Evolutionary conservation across 2,888 invertebrate species (phyloP).

Genomic region (Drosophila buzzatii): DNA sequence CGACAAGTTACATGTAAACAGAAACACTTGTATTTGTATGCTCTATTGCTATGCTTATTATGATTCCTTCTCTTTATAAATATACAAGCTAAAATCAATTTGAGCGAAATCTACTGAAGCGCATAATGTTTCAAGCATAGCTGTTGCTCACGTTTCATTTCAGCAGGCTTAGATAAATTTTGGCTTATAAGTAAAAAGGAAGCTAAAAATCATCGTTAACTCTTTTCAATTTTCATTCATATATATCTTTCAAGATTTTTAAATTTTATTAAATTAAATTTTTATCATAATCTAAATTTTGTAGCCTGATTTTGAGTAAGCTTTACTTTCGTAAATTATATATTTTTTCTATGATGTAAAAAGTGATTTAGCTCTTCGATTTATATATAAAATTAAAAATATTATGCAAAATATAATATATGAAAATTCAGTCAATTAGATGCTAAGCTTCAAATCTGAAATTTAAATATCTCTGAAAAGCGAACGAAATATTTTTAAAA

Average conservation of each 20-base stretch:
- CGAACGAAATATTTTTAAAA: no score
- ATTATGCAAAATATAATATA: no score
- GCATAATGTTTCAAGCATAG: neutral
- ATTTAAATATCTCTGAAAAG: neutral
- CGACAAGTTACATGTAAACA: slow-evolving; percentile 29
- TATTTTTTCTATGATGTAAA: no score
- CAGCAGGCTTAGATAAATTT: neutral
- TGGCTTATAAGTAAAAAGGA: neutral
- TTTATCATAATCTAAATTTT: no score
- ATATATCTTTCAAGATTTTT: neutral
- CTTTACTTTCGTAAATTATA: no score
- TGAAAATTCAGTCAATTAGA: no score
- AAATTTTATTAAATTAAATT: no score
- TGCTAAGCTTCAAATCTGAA: neutral
- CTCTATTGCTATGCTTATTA: neutral
- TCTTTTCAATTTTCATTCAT: neutral
- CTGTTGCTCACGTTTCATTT: neutral
- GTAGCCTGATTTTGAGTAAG: no score
- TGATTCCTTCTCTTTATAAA: neutral
- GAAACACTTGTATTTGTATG: neutral
- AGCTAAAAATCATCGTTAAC: neutral
- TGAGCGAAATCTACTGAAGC: no score
- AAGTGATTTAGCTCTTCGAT: no score
- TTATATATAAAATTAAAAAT: no score
- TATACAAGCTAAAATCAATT: slow-evolving; percentile 7